These are phyloP conservation scores for Tetragonisca angustula DNA, from an alignment of 2,888 invertebrate genomes.

Conservation along the genomic window DNA sequence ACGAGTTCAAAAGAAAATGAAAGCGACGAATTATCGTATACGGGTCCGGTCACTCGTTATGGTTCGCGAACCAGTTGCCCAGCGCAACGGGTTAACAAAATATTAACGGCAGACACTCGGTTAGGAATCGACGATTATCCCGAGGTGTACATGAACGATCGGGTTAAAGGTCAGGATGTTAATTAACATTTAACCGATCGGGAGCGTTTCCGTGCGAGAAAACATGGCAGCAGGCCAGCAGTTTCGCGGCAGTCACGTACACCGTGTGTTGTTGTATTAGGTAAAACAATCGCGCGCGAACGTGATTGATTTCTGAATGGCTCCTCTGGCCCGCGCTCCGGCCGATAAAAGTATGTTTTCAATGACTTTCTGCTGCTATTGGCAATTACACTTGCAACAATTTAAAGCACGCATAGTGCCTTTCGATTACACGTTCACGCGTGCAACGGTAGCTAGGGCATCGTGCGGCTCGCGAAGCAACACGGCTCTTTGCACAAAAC, in stretches of 20 bases:
- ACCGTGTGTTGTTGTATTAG: constrained; percentile 16
- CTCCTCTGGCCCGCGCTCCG: neutral
- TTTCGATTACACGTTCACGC: constrained; percentile 9
- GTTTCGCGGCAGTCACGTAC: constrained; percentile 40
- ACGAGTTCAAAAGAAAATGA: too few species aligned
- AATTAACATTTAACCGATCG: constrained; percentile 55
- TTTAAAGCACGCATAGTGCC: neutral
- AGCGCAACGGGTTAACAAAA: too few species aligned
- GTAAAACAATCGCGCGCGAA: constrained; percentile 35
- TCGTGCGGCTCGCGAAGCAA: constrained; percentile 19
- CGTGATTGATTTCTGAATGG: constrained; percentile 54
- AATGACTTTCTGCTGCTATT: constrained; percentile 27
- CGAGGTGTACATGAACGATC: constrained; percentile 4
- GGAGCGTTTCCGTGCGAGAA: constrained; percentile 20
- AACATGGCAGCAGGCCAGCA: constrained; percentile 41
- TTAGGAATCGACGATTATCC: constrained; percentile 24
- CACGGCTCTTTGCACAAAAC: neutral
- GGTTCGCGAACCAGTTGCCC: too few species aligned
- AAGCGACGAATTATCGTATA: too few species aligned
- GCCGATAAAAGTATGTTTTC: constrained; percentile 44
- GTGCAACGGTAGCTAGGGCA: neutral
- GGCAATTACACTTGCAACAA: constrained; percentile 1
- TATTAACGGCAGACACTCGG: neutral
- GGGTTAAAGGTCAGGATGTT: constrained; percentile 47
- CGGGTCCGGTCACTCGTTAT: too few species aligned